Base-by-base conservation (phyloP, 1,140 invertebrate species). In the Neotoxoptera formosana region DNA sequence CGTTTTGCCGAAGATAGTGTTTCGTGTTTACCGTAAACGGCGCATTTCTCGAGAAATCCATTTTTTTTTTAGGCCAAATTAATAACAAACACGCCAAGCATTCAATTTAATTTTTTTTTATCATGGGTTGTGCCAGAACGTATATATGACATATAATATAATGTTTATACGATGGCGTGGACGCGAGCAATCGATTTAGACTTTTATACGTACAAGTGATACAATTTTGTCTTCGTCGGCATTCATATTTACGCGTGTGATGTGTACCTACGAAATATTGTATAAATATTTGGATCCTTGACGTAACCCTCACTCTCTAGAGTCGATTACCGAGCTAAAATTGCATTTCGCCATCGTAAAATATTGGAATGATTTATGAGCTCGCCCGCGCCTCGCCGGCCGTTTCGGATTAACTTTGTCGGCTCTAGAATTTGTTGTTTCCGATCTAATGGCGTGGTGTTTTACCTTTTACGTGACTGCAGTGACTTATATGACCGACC, bases 31-130 rank as follows among this genome's bases (percentile, higher is more conserved):
- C 23, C 9, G 9, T 47, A 56, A 67, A 90, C 30, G 4, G 51
- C 7, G 41, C 11, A 60, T 90, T 90, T 90, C 21, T 6, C 36
- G 36, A 90, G 36, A 25, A 60, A n/a, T 67, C 6, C 17, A 30
- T 30, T 87, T 67, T 30, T 87, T 67, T 90, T 90, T 90, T 34
- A 25, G 36, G 14, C 8, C 47, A 45, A 67, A 90, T 67, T 47
- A 45, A 89, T 89, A 89, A 89, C 34, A n/a, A 60, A 90, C 89
- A 90, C 53, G 53, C 36, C 36, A 90, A 56, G 56, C 36, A 45
- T 90, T 90, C 25, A 41, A 45, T 67, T 90, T 90, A 60, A n/a
- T n/a, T 17, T 76, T 90, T 90, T 90, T 67, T 45, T 67, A 60
- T n/a, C 53, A 36, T 17, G 89, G 17, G 25, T 51, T 30, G 36